Evolutionary conservation across 2,113 vertebrate genomes (phyloP).

Genomic region (Ondatra zibethicus): DNA sequence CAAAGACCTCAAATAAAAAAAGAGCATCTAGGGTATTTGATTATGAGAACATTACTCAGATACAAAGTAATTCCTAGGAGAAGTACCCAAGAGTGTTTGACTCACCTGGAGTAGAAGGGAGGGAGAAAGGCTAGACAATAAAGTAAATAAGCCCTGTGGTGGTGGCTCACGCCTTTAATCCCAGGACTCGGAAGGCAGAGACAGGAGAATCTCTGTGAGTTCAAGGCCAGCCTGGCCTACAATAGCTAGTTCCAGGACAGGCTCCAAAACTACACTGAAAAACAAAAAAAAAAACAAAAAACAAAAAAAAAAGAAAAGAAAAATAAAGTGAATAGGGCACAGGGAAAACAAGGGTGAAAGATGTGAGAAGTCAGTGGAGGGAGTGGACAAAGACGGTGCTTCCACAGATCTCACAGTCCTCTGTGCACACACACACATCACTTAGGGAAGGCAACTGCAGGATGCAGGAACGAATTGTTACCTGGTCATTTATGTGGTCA

Average conservation of each 20-base stretch:
- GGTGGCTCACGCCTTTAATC: too few relatives aligned
- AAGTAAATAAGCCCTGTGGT: too few relatives aligned
- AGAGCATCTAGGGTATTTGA: background rate
- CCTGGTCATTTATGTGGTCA: background rate
- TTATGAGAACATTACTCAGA: background rate
- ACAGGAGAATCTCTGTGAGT: too few relatives aligned
- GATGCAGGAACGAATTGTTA: background rate
- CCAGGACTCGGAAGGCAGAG: too few relatives aligned
- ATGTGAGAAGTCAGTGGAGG: background rate
- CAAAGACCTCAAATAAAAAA: background rate
- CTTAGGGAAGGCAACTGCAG: background rate
- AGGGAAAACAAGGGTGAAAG: too few relatives aligned
- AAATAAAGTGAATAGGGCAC: too few relatives aligned
- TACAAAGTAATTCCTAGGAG: background rate
- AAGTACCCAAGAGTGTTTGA: background rate
- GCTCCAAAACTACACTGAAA: too few relatives aligned
- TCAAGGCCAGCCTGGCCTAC: too few relatives aligned
- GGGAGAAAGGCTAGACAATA: fast-evolving
- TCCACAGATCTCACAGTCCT: background rate
- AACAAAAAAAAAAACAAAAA: too few relatives aligned
- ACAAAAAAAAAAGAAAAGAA: too few relatives aligned
- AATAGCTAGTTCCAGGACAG: too few relatives aligned
- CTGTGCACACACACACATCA: too few relatives aligned
- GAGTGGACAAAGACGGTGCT: background rate
- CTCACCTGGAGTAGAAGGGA: fast-evolving